phyloP scores from a whole-genome alignment of 2,797 vertebrate species.

The Holocentrus rufus region DNA sequence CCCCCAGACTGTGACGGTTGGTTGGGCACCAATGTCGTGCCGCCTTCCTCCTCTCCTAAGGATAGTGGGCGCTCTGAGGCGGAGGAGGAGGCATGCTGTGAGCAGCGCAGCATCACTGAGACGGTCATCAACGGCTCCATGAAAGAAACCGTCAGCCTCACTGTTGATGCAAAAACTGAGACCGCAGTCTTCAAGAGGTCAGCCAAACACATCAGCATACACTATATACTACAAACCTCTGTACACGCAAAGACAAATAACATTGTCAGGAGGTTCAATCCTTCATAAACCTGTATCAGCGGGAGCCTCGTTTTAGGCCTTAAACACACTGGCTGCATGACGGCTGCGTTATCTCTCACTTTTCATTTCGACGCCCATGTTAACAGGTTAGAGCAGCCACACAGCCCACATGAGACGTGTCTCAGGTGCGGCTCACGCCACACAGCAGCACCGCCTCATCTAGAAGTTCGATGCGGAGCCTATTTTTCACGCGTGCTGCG shows the following conservation, averaged over 20 bases:
- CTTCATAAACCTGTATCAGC: no score
- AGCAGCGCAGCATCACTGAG: slow-evolving; percentile 92
- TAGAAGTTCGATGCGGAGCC: no score
- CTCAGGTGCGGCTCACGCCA: no score
- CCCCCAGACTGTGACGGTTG: slow-evolving; percentile 77
- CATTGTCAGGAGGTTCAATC: no score
- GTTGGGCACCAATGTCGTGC: slow-evolving; percentile 54
- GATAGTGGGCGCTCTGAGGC: slow-evolving; percentile 84
- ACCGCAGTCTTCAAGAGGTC: slow-evolving; percentile 99
- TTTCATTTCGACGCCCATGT: no score
- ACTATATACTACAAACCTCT: background rate
- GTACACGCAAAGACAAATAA: background rate
- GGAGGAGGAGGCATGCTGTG: slow-evolving; percentile 82
- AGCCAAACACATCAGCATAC: slow-evolving; percentile 45
- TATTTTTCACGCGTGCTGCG: no score
- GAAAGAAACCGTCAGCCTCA: slow-evolving; percentile 99
- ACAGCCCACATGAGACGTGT: no score
- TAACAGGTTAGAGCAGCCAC: no score
- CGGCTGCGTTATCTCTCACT: no score
- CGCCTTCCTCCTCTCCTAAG: slow-evolving; percentile 71
- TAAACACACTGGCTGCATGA: no score
- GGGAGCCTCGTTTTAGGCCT: no score
- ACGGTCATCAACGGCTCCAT: slow-evolving; percentile 98
- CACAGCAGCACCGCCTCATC: no score
- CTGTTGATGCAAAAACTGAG: slow-evolving; percentile 99